These are phyloP conservation scores for Parnassius mnemosyne DNA, from an alignment of 2,888 invertebrate species.

Conservation along the genomic window DNA sequence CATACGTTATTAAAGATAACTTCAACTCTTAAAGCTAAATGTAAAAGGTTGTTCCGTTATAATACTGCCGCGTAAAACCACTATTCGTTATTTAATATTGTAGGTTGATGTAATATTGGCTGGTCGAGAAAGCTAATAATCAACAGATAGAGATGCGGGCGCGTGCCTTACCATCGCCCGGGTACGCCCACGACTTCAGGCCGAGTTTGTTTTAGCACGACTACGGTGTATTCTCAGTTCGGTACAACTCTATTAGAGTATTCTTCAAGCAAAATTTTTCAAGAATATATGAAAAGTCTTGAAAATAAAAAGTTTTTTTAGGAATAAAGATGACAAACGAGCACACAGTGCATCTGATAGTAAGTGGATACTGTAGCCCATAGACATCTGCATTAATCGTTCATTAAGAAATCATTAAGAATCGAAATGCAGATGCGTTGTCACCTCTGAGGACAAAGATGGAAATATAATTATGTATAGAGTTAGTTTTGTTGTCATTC, in stretches of 20 bases:
- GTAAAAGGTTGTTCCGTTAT: conserved; percentile 17
- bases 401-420: no score
- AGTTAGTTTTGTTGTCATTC: no score
- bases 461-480: no score
- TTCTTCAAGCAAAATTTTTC: no score
- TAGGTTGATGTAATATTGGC: conserved; percentile 21
- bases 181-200: conserved; percentile 58
- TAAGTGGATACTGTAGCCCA: no score
- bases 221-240: conserved; percentile 33
- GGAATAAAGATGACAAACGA: no score
- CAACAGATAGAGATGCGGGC: conserved; percentile 37
- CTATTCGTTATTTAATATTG: conserved; percentile 18
- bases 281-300: no score
- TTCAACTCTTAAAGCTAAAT: not conserved
- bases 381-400: no score
- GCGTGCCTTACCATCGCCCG: conserved; percentile 61
- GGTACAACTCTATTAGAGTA: conserved; percentile 7
- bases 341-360: no score
- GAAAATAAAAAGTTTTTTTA: no score
- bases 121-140: conserved; percentile 26
- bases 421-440: no score
- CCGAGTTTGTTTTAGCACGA: conserved; percentile 68
- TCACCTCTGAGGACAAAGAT: no score
- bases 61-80: conserved; percentile 9
- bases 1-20: not conserved